Evolutionary conservation across 2,888 invertebrate genomes (phyloP), one percentile per base, ranked within the genome.

Genomic region (Drepanosiphum platanoidis): DNA sequence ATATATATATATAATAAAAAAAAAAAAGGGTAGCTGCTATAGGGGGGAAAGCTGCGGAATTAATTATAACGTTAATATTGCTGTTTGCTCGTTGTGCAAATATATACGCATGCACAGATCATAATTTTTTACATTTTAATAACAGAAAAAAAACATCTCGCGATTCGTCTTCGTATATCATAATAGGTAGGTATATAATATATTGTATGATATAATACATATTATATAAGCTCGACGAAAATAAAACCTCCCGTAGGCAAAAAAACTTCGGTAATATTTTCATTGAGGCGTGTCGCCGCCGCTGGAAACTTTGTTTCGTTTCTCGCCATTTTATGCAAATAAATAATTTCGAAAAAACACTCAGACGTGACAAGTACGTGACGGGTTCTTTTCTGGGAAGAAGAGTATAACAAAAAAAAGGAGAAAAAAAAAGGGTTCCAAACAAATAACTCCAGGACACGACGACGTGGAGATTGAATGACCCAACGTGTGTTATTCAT

Each of bases 311-410:
- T 80, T 46, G 66, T 66, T 74, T 64, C 61, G 39, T 80, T 52
- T 80, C 52, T 80, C 71, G 39, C 27, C 13, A 39, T 81, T 83
- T 83, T 64, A 64, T 74, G 46, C 74, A 66, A 84, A 84, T 84
- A 77, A 84, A 75, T 84, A 77, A 68, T 84, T 82, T 72, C 39
- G 61, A 52, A 58, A 82, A 82, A 71, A 72, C 58, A 71, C 58
- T 81, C 52, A 32, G 70, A 70, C 70, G 80, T 18, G 36, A 70
- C 80, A 52, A 81, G 70, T 58, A 70, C 70, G 80, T 58, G 80
- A 81, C 79, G 79, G 79, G 66, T 79, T 68, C 46, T 79, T 68
- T 68, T 81, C 36, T 58, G 70, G 80, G 70, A 30, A 42, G 34
- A 34, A 77, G 36, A 77, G 36, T 8, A 34, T 9, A 68, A n/a